A percentile compares a stretch with the other conserved stretches of the same genome.
phyloP scores from a whole-genome alignment of 2,797 vertebrate genomes.

The Chelonia mydas region DNA sequence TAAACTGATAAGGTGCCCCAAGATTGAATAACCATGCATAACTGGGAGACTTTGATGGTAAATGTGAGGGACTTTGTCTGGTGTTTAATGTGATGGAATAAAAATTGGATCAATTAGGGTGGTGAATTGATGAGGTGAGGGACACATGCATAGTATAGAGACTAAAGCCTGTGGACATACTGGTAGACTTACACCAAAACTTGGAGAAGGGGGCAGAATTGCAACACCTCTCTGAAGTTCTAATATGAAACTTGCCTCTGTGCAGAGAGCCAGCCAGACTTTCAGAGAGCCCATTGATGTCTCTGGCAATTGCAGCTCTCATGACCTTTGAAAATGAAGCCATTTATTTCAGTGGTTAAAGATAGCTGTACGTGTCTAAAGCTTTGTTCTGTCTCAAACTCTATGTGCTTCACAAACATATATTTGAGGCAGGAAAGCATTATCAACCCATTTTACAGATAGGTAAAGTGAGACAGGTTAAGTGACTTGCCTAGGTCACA shows the following conservation, averaged over 20 bases:
- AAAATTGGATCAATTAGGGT: background rate
- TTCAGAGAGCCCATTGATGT: background rate
- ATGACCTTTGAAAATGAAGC: background rate
- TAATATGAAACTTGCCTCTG: background rate
- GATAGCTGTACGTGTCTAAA: background rate
- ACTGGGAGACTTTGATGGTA: background rate
- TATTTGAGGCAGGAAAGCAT: background rate
- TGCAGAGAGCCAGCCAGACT: background rate
- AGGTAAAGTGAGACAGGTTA: background rate
- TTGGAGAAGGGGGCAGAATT: background rate
- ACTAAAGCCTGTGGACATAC: background rate
- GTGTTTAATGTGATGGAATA: background rate
- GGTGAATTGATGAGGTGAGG: background rate
- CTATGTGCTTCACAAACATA: background rate
- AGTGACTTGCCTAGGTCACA: background rate
- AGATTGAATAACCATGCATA: background rate
- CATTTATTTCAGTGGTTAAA: background rate
- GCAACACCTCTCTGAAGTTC: background rate
- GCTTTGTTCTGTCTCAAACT: background rate
- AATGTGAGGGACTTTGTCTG: background rate
- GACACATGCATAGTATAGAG: rapidly evolving
- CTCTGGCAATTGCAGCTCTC: background rate
- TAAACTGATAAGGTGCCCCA: background rate
- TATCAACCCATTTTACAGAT: background rate
- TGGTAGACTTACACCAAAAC: background rate